Base-by-base conservation (phyloP, 2,888 invertebrate genomes). In the Eilema griseolum region DNA sequence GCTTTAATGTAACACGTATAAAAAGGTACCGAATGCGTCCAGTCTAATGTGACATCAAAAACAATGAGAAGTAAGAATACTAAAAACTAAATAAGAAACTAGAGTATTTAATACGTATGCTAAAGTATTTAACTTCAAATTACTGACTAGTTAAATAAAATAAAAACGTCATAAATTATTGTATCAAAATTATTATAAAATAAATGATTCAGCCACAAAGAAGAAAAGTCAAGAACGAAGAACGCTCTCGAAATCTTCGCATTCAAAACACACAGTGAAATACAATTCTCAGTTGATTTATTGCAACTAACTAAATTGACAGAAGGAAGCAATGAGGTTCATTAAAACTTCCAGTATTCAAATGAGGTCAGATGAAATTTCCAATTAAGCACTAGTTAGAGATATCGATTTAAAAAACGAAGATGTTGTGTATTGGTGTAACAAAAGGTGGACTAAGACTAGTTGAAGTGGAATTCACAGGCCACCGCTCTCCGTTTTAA, bases 381-480 rank as follows among this genome's bases (percentile, higher is more conserved):
- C 66, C 61, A 76, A 70, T 69, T 70, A 61, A 67, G 66, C 66
- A 26, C 52, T 66, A 67, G 62, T 71, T 67, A 41, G 33, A 73
- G 67, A 41, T 60, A 72, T 69, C 31, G 73, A 69, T 73, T 66
- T 41, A 61, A 62, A 69, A 70, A 72, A 67, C n/a, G 26, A 68
- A 72, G 61, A 67, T 66, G 67, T 23, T 66, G 61, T 65, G 56
- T 37, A 67, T 24, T 52, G 20, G 7, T n/a, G n/a, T 24, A 12
- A 57, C 24, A 37, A 62, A 62, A 68, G 20, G 20, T 67, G 28
- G 56, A 0, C 26, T n/a, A n/a, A 69, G 33, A 20, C 31, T 61
- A 67, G 23, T 52, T 52, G 61, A 23, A 41, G 60, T 20, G 20
- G 23, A 60, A 41, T 57, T 57, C 41, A 24, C 37, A 4, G 16